Percentiles rank a stretch among this genome's conserved stretches.
Evolutionary conservation across 2,113 vertebrate genomes (phyloP).

Genomic region (Phyllostomus hastatus): DNA sequence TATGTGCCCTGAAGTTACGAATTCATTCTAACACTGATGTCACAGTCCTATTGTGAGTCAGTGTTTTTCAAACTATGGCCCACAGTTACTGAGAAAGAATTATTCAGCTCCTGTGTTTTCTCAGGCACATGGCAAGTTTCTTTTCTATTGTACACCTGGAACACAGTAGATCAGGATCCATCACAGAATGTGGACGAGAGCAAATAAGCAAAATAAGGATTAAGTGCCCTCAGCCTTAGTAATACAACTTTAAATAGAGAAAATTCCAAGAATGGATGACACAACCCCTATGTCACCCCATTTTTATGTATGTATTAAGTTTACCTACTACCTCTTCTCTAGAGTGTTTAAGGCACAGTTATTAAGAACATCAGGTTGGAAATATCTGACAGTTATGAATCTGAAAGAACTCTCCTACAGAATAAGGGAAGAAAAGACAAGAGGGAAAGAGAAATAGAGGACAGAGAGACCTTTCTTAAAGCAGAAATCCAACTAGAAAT

Average conservation of each 20-base stretch:
- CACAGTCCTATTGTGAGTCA: neutral
- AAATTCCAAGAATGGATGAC: neutral
- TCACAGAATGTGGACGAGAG: neutral
- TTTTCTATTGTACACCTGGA: neutral
- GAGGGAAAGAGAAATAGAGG: neutral
- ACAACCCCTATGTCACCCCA: neutral
- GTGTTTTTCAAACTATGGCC: neutral
- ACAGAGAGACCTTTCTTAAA: neutral
- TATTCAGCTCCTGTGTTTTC: neutral
- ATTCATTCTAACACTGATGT: neutral
- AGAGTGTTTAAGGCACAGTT: neutral
- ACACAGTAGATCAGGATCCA: neutral
- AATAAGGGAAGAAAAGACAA: neutral
- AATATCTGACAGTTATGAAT: neutral
- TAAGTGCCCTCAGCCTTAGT: neutral
- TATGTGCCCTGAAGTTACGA: neutral
- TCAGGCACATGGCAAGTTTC: neutral
- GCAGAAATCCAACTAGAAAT: neutral
- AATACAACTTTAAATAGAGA: neutral
- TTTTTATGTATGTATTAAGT: neutral
- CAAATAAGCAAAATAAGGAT: neutral
- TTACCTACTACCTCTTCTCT: neutral
- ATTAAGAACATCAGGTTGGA: neutral
- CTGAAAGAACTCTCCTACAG: neutral
- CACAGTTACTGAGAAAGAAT: neutral